Evolutionary conservation across 2,113 vertebrate genomes (phyloP), one percentile per base, ranked within the genome.

Genomic region (Pagrus major): DNA sequence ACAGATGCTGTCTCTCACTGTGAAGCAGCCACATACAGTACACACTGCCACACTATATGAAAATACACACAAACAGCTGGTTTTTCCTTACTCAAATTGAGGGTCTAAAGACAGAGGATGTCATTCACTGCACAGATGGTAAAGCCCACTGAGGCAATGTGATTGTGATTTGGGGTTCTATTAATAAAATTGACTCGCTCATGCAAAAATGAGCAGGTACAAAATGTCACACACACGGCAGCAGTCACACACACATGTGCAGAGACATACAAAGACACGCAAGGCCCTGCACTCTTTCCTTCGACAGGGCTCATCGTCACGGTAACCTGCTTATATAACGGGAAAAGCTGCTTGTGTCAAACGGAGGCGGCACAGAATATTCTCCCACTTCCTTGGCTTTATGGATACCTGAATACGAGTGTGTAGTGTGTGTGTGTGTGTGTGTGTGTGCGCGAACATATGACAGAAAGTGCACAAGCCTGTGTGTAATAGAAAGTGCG

Each of bases 321-420:
- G 6, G 84, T 84, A 86, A 89, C 83, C 65, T 58, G 9, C 89
- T 94, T 91, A 91, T 75, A 79, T 92, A 91, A 92, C 51, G 8
- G 70, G 72, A 81, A 89, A 86, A 91, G 87, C 88, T 81, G 83
- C 80, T 89, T 81, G 76, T 84, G 86, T 89, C 76, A 86, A 87
- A 80, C 9, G 37, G 65, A 88, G 72, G 80, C 37, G 76, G 84
- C 67, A 35, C 35, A 41, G 66, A 78, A 84, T 61, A 80, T 78
- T 85, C 79, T 88, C 83, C 63, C 60, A 69, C 65, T 67, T 72
- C 80, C 73, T 68, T 82, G 74, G 73, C 61, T 88, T 66, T 87
- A 37, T 76, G 64, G 59, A 80, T 82, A 86, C 81, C 75, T 81
- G 61, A 81, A 59, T 79, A 49, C 7, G 18, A 44, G 44, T 31